These are phyloP conservation scores for Cyclargus thomasi DNA, from an alignment of 1,140 invertebrate genomes.

Conservation along the genomic window DNA sequence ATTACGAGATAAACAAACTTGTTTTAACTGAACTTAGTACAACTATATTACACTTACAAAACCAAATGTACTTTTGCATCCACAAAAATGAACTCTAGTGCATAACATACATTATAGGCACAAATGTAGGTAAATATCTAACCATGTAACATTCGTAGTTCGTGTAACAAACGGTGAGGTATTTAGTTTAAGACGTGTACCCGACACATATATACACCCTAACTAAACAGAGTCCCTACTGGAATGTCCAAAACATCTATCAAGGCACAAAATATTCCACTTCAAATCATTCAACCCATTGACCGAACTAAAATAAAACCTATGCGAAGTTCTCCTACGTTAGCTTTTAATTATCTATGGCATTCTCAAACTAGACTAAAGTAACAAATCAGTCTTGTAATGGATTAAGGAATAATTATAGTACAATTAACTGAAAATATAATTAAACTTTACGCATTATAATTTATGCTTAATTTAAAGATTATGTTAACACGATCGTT, in stretches of 20 bases:
- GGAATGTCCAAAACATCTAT: constrained; percentile 70
- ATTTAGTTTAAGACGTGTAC: constrained; percentile 38
- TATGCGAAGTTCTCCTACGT: constrained; percentile 36
- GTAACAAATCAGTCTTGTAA: constrained; percentile 74
- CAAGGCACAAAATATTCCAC: constrained; percentile 67
- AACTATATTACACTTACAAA: constrained; percentile 56
- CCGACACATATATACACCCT: constrained; percentile 30
- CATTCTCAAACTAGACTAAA: constrained; percentile 74
- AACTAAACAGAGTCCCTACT: constrained; percentile 53
- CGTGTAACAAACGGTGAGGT: constrained; percentile 62
- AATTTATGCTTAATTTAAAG: constrained; percentile 36
- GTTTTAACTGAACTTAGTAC: constrained; percentile 56
- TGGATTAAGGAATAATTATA: constrained; percentile 62
- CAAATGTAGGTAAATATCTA: constrained; percentile 59
- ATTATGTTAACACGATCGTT: constrained; percentile 35
- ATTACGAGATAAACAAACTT: constrained; percentile 66
- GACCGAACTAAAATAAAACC: constrained; percentile 51
- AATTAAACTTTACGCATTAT: constrained; percentile 46
- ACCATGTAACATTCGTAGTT: constrained; percentile 60
- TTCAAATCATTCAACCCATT: constrained; percentile 51
- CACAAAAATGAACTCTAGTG: constrained; percentile 53
- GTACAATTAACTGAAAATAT: constrained; percentile 29
- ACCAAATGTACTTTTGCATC: constrained; percentile 54
- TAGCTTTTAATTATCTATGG: constrained; percentile 66
- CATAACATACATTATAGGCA: constrained; percentile 69